Evolutionary conservation across 2,797 vertebrate genomes (phyloP).

Genomic region (Cuniculus paca): DNA sequence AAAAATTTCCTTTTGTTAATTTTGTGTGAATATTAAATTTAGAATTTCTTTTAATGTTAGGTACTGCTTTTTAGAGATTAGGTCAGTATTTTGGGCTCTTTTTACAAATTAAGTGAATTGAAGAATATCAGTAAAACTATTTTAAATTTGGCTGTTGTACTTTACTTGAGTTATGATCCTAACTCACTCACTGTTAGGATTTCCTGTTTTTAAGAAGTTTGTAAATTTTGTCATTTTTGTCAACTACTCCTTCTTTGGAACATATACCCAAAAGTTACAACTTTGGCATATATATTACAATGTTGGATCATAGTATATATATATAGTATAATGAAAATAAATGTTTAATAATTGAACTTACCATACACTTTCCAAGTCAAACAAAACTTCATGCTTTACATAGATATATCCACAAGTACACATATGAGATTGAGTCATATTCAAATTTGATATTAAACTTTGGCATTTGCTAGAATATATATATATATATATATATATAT

Average conservation of each 20-base stretch:
- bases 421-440: background rate
- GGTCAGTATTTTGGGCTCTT: background rate
- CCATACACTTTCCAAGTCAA: background rate
- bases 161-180: background rate
- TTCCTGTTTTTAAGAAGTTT: slow-evolving; percentile 22
- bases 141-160: background rate
- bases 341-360: slow-evolving; percentile 15
- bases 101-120: background rate
- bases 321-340: background rate
- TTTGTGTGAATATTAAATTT: background rate
- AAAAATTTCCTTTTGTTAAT: background rate
- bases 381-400: background rate
- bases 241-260: background rate
- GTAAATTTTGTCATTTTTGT: background rate
- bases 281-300: background rate
- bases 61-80: background rate
- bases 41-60: background rate
- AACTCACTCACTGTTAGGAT: background rate
- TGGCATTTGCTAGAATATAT: background rate
- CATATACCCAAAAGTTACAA: background rate
- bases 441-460: background rate
- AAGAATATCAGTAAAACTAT: background rate
- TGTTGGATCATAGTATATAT: background rate
- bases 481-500: background rate
- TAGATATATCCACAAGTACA: background rate